These are phyloP conservation scores for Tupaia chinensis DNA, from an alignment of 2,113 vertebrate species.

Conservation along the genomic window DNA sequence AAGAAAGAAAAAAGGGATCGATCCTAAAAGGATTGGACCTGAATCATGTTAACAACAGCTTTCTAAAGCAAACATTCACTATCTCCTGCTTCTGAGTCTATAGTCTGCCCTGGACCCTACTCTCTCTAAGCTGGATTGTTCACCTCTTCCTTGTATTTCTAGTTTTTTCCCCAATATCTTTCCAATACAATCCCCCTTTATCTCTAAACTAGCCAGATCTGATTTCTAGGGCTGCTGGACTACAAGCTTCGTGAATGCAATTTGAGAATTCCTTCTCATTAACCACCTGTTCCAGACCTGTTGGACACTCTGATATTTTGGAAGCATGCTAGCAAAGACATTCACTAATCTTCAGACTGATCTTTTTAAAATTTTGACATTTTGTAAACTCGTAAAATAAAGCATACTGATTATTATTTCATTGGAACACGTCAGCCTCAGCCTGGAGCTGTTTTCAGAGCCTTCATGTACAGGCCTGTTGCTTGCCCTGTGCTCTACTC, in stretches of 20 bases:
- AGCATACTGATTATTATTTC: constrained; percentile 22
- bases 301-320: constrained; percentile 22
- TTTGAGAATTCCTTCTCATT: constrained; percentile 14
- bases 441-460: background rate
- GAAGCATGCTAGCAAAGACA: constrained; percentile 4
- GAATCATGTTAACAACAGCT: background rate
- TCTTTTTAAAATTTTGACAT: background rate
- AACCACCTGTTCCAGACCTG: background rate
- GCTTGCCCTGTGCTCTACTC: constrained; percentile 4
- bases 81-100: background rate
- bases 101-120: background rate
- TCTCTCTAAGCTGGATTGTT: background rate
- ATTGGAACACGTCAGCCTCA: background rate
- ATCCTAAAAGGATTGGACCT: background rate
- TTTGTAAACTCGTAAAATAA: background rate
- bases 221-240: background rate
- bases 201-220: background rate
- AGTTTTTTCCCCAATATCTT: background rate
- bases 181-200: background rate
- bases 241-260: background rate
- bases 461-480: background rate
- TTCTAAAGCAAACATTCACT: background rate
- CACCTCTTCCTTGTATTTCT: constrained; percentile 5
- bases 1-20: background rate
- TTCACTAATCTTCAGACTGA: background rate